phyloP scores from a whole-genome alignment of 2,113 vertebrate species.

The Gobio gobio region DNA sequence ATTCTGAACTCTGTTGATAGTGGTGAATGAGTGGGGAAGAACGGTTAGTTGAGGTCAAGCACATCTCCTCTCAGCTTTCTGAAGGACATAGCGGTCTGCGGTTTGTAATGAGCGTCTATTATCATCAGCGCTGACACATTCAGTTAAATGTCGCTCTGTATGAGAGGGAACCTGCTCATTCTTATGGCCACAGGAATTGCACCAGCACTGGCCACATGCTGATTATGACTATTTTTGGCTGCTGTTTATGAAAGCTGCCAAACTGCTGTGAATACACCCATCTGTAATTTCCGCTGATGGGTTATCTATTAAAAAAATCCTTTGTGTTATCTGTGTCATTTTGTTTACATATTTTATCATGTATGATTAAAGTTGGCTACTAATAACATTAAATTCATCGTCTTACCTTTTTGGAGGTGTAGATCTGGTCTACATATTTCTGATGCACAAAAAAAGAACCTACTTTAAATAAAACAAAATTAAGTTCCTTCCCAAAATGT shows the following conservation, averaged over 20 bases:
- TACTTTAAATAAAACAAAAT: background rate
- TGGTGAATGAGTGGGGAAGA: slow-evolving; percentile 36
- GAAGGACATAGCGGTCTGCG: slow-evolving; percentile 54
- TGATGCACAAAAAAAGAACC: background rate
- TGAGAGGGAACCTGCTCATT: slow-evolving; percentile 52
- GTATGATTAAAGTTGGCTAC: no score
- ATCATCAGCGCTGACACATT: slow-evolving; percentile 60
- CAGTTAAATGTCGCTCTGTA: slow-evolving; percentile 58
- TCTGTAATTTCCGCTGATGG: background rate
- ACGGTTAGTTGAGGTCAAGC: slow-evolving; percentile 56
- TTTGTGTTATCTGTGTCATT: background rate
- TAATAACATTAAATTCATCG: no score
- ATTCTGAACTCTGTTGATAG: slow-evolving; percentile 26
- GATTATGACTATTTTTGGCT: slow-evolving; percentile 74
- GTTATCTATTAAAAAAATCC: background rate
- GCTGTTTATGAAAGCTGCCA: background rate
- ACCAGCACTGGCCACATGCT: slow-evolving; percentile 35
- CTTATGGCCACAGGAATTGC: slow-evolving; percentile 40
- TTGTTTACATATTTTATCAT: no score
- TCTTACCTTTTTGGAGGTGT: slow-evolving; percentile 5
- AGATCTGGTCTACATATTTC: background rate
- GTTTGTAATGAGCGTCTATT: slow-evolving; percentile 61
- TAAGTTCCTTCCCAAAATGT: background rate
- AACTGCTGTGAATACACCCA: slow-evolving; percentile 1
- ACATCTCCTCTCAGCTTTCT: slow-evolving; percentile 45